A percentile compares a stretch with the other conserved stretches of the same genome.
Conservation (phyloP, 2,113 vertebrate species). For the Spea multiplicata region DNA sequence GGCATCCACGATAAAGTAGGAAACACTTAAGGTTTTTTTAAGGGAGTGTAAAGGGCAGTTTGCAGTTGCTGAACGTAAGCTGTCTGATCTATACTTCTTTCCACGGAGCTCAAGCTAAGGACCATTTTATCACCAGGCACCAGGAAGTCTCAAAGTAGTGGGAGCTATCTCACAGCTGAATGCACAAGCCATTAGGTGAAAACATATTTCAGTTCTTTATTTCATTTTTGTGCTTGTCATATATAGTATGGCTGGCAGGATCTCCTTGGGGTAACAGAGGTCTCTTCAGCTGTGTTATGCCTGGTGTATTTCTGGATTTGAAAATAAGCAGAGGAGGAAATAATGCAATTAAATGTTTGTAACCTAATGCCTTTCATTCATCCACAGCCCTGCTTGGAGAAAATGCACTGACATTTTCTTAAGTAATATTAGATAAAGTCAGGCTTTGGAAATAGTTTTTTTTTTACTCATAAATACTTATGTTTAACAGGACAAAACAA, state of each 20-base stretch:
- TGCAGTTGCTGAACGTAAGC: slow-evolving; percentile 5
- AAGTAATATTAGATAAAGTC: too few species aligned
- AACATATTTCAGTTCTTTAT: slow-evolving; percentile 42
- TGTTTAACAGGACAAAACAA: too few species aligned
- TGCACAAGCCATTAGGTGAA: slow-evolving; percentile 43
- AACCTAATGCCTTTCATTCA: neutral
- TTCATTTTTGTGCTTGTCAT: slow-evolving; percentile 30
- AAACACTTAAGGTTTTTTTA: too few species aligned
- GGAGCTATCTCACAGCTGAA: slow-evolving; percentile 32
- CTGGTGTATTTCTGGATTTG: neutral
- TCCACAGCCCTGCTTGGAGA: neutral
- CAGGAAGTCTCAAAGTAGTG: slow-evolving; percentile 17
- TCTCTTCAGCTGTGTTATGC: slow-evolving; percentile 14
- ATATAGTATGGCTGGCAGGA: slow-evolving; percentile 33
- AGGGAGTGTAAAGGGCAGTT: slow-evolving; percentile 6
- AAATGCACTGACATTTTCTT: neutral
- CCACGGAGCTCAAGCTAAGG: slow-evolving; percentile 22
- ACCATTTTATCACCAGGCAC: slow-evolving; percentile 27
- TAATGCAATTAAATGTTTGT: neutral
- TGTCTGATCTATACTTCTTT: slow-evolving; percentile 12
- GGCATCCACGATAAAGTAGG: too few species aligned
- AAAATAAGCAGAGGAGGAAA: neutral
- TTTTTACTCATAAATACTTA: too few species aligned
- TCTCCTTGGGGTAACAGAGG: slow-evolving; percentile 31
- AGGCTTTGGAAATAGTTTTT: too few species aligned